Percentiles rank a stretch among this genome's conserved stretches.
Evolutionary conservation across 2,113 vertebrate genomes (phyloP).

Genomic region (Eptesicus fuscus): DNA sequence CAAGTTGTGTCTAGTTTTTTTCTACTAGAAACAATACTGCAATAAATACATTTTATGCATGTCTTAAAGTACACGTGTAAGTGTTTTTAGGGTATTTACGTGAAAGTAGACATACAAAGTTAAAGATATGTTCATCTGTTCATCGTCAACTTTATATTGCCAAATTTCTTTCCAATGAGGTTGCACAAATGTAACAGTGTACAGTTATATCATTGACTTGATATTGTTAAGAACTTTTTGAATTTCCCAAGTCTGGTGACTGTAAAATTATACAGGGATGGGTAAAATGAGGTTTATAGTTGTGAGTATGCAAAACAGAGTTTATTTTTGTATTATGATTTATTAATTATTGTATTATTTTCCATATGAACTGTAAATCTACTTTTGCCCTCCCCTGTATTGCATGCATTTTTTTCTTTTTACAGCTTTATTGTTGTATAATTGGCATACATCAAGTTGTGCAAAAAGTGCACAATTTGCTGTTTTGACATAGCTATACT

Average conservation of each 20-base stretch:
- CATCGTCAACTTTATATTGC: not conserved
- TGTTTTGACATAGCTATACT: not conserved
- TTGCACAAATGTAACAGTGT: not conserved
- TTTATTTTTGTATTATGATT: not conserved
- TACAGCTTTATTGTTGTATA: not conserved
- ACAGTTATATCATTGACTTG: not conserved
- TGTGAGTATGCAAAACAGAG: not conserved
- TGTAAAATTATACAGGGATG: not conserved
- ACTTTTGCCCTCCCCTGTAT: not conserved
- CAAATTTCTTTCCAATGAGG: not conserved
- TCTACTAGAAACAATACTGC: not conserved
- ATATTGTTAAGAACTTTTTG: not conserved
- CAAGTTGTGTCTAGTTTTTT: not conserved
- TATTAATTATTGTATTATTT: not conserved
- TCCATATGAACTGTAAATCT: not conserved
- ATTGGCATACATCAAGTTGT: not conserved
- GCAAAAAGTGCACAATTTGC: not conserved
- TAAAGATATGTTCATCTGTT: not conserved
- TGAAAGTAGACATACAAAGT: not conserved
- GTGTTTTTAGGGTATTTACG: not conserved
- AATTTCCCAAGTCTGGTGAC: not conserved
- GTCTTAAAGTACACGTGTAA: not conserved
- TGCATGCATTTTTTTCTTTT: not conserved
- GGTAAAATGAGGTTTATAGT: not conserved
- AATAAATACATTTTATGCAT: not conserved